Percentiles rank a stretch among this genome's conserved stretches.
Evolutionary conservation across 2,797 vertebrate genomes (phyloP).

Genomic region (Phrynocephalus forsythii): DNA sequence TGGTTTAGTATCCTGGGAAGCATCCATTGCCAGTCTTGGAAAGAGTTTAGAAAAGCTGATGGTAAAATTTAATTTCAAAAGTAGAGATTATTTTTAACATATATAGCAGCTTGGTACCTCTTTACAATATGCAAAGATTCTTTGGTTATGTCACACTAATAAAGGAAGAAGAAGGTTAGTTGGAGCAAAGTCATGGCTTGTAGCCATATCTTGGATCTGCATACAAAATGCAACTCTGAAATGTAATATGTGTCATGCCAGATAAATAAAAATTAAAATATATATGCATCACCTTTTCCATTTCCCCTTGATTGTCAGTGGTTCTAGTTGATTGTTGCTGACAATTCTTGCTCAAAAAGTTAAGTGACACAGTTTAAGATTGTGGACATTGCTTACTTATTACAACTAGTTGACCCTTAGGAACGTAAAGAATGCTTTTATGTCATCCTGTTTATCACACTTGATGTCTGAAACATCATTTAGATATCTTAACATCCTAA

Average conservation of each 20-base stretch:
- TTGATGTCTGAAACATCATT: neutral
- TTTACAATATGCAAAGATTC: neutral
- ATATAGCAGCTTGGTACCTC: neutral
- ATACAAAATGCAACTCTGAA: neutral
- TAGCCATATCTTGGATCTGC: neutral
- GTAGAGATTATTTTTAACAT: neutral
- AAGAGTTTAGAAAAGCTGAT: neutral
- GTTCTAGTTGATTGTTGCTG: slow-evolving; percentile 5
- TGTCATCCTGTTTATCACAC: slow-evolving; percentile 38
- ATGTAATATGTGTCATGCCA: neutral
- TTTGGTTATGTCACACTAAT: neutral
- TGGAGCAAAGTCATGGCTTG: neutral
- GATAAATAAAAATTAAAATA: neutral
- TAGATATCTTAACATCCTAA: neutral
- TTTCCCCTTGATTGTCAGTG: neutral
- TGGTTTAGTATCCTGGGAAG: too few species aligned
- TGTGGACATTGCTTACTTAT: neutral
- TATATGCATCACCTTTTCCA: neutral
- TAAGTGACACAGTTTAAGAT: slow-evolving; percentile 23
- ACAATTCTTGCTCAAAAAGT: slow-evolving; percentile 7
- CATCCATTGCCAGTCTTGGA: neutral
- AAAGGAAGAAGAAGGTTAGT: neutral
- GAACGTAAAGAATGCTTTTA: slow-evolving; percentile 27
- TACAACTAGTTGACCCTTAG: neutral
- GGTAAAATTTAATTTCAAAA: neutral